These are phyloP conservation scores for Chrysogorgia sp. DNA, from an alignment of 92 coral and sea anemone species.

Conservation along the genomic window DNA sequence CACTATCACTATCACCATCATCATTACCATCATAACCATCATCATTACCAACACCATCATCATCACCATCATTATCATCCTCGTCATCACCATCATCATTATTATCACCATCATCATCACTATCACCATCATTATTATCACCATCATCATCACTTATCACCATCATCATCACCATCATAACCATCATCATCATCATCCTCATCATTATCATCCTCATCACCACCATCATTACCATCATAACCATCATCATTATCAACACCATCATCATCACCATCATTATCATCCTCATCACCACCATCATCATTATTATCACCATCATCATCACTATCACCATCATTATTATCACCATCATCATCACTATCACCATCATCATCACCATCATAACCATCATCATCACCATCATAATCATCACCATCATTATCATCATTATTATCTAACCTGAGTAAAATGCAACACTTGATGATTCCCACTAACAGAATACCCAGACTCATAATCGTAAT, in stretches of 20 bases:
- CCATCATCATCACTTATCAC: too few species aligned
- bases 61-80: neutral
- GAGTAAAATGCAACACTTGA: constrained; percentile 27
- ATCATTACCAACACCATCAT: neutral
- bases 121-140: too few species aligned
- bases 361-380: neutral
- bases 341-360: neutral
- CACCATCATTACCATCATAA: neutral
- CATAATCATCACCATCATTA: neutral
- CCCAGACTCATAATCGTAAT: constrained; percentile 26
- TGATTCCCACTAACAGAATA: constrained; percentile 9
- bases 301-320: neutral
- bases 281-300: neutral
- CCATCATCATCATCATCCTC: too few species aligned
- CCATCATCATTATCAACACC: neutral
- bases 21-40: neutral
- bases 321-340: neutral
- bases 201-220: too few species aligned
- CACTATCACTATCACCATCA: neutral
- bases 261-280: neutral
- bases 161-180: neutral
- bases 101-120: too few species aligned
- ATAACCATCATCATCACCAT: too few species aligned
- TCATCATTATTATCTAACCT: neutral
- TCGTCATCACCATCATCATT: neutral